Conservation (phyloP, 64 coral and sea anemone genomes). For the Pocillopora verrucosa region DNA sequence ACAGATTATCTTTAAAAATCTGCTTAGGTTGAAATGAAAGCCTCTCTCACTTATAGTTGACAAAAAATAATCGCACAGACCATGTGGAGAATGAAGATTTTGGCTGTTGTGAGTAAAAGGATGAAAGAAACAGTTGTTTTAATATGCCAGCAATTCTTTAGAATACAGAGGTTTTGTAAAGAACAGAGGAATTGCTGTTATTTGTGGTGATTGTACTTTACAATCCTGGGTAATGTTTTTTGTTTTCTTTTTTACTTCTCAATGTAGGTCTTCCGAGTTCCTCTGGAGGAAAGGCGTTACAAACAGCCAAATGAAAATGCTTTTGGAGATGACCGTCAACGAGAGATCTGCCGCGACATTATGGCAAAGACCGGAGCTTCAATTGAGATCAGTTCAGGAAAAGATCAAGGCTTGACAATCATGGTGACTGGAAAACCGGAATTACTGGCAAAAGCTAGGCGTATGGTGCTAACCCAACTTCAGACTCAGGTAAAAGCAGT, state of each 20-base stretch:
- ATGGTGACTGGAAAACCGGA: conserved; percentile 96
- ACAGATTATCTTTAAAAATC: too few species aligned
- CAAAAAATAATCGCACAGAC: too few species aligned
- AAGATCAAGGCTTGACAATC: conserved; percentile 94
- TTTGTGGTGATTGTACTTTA: neutral
- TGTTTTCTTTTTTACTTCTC: neutral
- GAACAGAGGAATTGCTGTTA: neutral
- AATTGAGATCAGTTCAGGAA: conserved; percentile 94
- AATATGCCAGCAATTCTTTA: too few species aligned
- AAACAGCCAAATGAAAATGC: conserved; percentile 70
- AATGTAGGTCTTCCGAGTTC: conserved; percentile 91
- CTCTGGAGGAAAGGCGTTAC: conserved; percentile 91
- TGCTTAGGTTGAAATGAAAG: too few species aligned
- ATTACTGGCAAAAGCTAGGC: conserved; percentile 78
- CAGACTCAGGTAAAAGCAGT: conserved; percentile 80
- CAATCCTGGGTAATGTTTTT: too few species aligned
- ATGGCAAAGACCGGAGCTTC: conserved; percentile 94
- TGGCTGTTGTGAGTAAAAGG: too few species aligned
- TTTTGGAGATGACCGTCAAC: conserved; percentile 89
- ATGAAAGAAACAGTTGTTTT: too few species aligned
- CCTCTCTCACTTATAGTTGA: too few species aligned
- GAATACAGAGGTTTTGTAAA: too few species aligned
- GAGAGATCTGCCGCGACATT: conserved; percentile 89
- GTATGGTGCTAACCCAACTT: conserved; percentile 85
- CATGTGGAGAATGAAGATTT: too few species aligned